Base-by-base conservation (phyloP, 1,140 invertebrate species). In the Leptinotarsa defecta region DNA sequence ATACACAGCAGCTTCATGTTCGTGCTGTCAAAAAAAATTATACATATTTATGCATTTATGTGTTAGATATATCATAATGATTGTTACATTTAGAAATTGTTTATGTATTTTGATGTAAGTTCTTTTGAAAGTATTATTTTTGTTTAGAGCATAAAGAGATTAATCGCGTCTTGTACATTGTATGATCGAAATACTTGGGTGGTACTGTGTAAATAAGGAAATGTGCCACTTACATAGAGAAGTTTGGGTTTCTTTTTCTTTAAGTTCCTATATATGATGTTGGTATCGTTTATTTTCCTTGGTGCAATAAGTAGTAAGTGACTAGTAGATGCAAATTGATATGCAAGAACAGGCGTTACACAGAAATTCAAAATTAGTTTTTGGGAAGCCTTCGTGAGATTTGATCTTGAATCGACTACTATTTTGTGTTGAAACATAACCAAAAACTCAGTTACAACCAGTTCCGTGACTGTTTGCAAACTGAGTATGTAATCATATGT, bases 51-150 rank as follows among this genome's bases (percentile, higher is more conserved):
- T 68, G 78, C 76, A 81, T 81, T 81, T 81, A 80, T 81, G 79
- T 81, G 76, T 76, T 81, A 81, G 79, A 78, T 77, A 75, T 62
- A 76, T 76, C 78, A 73, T 77, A 79, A 78, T 79, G 71, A 78
- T 82, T 82, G 81, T 82, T 82, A 82, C 72, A 79, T 75, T 80
- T 82, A 82, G 81, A 82, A 74, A 79, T 82, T 80, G 75, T 82
- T 82, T 82, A 82, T 82, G 79, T 82, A 78, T 81, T 81, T 81
- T 80, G 80, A 81, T 81, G 79, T 81, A 74, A 63, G 75, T 67
- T 57, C 64, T 19, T 65, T 24, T 65, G 27, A 65, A 4, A 34
- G 64, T 65, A 65, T 22, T 65, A 65, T 65, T 48, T 43, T 69
- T 69, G 17, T 68, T 27, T 27, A n/a, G 27, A 17, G 19, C 17